These are phyloP conservation scores for Lomographa bimaculata DNA, from an alignment of 2,888 invertebrate genomes.

Conservation along the genomic window DNA sequence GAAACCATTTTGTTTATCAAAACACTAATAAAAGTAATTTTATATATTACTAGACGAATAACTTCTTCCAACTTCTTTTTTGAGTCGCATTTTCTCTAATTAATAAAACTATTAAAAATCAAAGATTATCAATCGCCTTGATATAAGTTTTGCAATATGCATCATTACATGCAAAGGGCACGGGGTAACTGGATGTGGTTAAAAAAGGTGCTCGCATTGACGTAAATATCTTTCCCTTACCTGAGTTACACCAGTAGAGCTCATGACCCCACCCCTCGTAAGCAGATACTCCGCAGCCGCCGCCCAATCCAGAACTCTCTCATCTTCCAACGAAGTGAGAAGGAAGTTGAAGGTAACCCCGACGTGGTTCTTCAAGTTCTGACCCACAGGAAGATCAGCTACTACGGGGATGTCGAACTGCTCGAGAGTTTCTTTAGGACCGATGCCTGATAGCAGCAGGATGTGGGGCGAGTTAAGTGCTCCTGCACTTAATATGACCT, in stretches of 20 bases:
- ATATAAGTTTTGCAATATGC: too few species aligned
- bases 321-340: conserved; percentile 68
- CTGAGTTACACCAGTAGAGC: conserved; percentile 85
- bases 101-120: too few species aligned
- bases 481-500: conserved; percentile 85
- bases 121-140: too few species aligned
- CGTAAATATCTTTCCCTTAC: conserved; percentile 51
- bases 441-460: conserved; percentile 85
- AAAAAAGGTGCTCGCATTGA: too few species aligned
- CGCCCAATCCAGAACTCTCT: conserved; percentile 82
- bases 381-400: conserved; percentile 86
- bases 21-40: too few species aligned
- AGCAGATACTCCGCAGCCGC: conserved; percentile 80
- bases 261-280: conserved; percentile 82
- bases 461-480: conserved; percentile 86
- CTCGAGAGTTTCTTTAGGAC: conserved; percentile 79
- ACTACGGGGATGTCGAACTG: conserved; percentile 77
- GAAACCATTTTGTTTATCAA: too few species aligned
- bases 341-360: conserved; percentile 81
- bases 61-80: too few species aligned
- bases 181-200: too few species aligned
- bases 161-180: too few species aligned
- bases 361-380: conserved; percentile 85
- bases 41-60: too few species aligned
- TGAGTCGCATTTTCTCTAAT: too few species aligned